phyloP scores from a whole-genome alignment of 2,888 invertebrate species.

The Malacosoma neustria region DNA sequence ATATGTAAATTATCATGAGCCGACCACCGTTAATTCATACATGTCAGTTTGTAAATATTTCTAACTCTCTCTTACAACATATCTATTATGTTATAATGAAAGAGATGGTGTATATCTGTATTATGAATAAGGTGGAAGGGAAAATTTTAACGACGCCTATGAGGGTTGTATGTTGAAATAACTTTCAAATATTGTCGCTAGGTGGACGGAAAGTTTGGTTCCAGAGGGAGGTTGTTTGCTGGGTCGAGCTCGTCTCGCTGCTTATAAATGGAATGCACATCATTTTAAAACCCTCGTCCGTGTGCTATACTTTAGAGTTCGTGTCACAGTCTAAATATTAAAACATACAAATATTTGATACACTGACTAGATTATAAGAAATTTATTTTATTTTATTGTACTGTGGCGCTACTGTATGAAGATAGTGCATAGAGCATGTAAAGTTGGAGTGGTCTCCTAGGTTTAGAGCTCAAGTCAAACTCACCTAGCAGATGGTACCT shows the following conservation, averaged over 20 bases:
- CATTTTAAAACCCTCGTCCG: constrained; percentile 52
- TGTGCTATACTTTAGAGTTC: constrained; percentile 24
- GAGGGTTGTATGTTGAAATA: constrained; percentile 75
- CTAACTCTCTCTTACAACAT: constrained; percentile 28
- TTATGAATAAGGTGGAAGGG: constrained; percentile 72
- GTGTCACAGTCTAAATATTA: constrained; percentile 16
- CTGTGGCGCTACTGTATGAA: not conserved
- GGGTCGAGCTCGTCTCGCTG: constrained; percentile 57
- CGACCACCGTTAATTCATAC: constrained; percentile 72
- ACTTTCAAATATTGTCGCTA: constrained; percentile 76
- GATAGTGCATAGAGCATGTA: no score
- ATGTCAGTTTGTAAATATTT: constrained; percentile 68
- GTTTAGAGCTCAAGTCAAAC: no score
- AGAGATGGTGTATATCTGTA: constrained; percentile 45
- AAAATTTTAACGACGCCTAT: constrained; percentile 75
- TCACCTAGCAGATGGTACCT: no score
- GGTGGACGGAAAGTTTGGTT: constrained; percentile 70
- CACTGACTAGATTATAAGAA: not conserved
- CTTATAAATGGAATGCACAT: constrained; percentile 70
- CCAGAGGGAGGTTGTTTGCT: constrained; percentile 65
- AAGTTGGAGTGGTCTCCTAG: no score
- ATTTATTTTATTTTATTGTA: not conserved
- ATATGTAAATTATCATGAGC: constrained; percentile 77
- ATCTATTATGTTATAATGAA: constrained; percentile 18
- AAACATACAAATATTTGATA: not conserved